These are phyloP conservation scores for Drosophila pachea DNA, from an alignment of 1,140 invertebrate genomes.

Conservation along the genomic window DNA sequence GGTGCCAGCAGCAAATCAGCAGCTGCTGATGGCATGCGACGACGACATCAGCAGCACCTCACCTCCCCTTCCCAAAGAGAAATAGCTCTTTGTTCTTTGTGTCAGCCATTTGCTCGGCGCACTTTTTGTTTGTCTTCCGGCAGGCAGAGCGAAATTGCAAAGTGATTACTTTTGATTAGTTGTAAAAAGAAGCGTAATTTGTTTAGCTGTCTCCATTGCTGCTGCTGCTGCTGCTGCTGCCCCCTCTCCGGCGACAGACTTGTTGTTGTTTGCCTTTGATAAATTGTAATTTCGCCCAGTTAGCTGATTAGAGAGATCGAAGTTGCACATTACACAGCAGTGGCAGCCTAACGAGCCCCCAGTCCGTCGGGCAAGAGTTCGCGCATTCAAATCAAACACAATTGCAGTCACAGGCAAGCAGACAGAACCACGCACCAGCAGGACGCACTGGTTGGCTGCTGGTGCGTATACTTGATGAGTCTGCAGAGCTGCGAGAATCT, in stretches of 20 bases:
- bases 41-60: not conserved
- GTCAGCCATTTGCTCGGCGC: slow-evolving; percentile 52
- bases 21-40: slow-evolving; percentile 52
- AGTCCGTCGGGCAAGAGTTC: not conserved
- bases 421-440: not conserved
- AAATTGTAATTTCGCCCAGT: slow-evolving; percentile 64
- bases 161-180: slow-evolving; percentile 78
- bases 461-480: not conserved
- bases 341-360: slow-evolving; percentile 47
- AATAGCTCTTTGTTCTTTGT: slow-evolving; percentile 55
- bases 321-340: slow-evolving; percentile 31
- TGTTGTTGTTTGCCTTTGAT: slow-evolving; percentile 57
- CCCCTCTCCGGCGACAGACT: not conserved
- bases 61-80: slow-evolving; percentile 5
- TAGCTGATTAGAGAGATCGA: slow-evolving; percentile 66
- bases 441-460: not conserved
- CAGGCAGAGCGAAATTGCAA: slow-evolving; percentile 61
- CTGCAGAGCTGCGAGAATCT: no score
- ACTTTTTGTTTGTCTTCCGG: slow-evolving; percentile 74
- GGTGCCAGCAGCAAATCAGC: slow-evolving; percentile 63
- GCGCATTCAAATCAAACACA: not conserved
- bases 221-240: slow-evolving; percentile 15
- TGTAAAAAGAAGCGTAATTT: slow-evolving; percentile 76
- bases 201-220: slow-evolving; percentile 50
- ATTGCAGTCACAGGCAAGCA: not conserved